phyloP scores from a whole-genome alignment of 2,113 vertebrate species.

The Opisthocomus hoazin region DNA sequence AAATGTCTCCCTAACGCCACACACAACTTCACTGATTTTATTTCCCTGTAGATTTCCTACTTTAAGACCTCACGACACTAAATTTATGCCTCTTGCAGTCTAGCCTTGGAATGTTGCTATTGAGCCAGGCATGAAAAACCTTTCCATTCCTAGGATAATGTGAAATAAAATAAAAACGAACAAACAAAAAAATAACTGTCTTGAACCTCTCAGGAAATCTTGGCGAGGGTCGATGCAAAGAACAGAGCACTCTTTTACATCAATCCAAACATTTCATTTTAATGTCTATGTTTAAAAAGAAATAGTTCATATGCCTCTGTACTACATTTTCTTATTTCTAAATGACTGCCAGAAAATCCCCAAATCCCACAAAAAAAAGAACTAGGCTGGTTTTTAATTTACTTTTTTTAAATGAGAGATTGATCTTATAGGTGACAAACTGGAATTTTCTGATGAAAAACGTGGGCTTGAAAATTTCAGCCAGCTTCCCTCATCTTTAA shows the following conservation, averaged over 20 bases:
- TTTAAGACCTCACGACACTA: neutral
- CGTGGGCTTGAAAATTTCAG: fast-evolving
- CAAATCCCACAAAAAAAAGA: neutral
- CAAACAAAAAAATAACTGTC: neutral
- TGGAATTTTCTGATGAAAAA: neutral
- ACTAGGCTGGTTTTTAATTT: neutral
- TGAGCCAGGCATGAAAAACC: neutral
- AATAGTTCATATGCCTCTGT: neutral
- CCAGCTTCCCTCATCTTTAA: neutral
- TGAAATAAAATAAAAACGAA: neutral
- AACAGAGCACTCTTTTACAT: neutral
- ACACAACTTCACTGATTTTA: neutral
- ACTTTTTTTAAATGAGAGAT: neutral
- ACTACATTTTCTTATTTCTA: neutral
- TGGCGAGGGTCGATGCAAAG: neutral
- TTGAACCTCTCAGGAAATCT: neutral
- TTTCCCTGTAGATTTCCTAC: neutral
- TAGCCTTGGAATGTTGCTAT: neutral
- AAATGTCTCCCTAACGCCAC: neutral
- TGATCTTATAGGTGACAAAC: neutral
- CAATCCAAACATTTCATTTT: neutral
- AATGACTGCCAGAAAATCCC: neutral
- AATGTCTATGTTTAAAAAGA: neutral
- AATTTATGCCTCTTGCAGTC: neutral
- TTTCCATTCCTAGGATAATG: neutral